These are phyloP conservation scores for Struthidea cinerea DNA, from an alignment of 2,113 vertebrate species.

Conservation along the genomic window DNA sequence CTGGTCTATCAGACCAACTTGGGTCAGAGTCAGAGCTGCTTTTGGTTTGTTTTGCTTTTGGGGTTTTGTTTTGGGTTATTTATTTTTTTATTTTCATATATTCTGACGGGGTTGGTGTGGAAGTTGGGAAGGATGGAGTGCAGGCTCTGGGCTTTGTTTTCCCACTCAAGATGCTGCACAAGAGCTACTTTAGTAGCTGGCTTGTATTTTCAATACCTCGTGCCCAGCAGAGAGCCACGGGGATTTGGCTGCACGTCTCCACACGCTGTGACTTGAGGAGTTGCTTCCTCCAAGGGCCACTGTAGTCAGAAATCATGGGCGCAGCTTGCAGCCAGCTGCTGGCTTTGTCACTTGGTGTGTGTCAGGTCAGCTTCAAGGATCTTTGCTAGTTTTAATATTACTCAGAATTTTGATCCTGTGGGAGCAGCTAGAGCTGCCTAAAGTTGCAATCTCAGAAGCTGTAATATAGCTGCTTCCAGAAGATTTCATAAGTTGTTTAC, in stretches of 20 bases:
- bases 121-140: not conserved
- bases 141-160: not conserved
- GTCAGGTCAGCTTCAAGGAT: not conserved
- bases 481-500: conserved; percentile 49
- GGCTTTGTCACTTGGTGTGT: not conserved
- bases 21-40: not conserved
- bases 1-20: not conserved
- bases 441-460: not conserved
- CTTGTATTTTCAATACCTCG: not conserved
- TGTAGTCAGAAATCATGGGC: not conserved
- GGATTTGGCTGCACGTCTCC: not conserved
- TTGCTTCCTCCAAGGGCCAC: not conserved
- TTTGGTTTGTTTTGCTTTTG: not conserved
- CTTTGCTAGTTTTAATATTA: not conserved
- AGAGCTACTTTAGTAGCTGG: not conserved
- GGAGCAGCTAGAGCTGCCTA: not conserved
- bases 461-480: conserved; percentile 14
- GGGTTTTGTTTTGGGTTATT: not conserved
- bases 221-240: not conserved
- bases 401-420: not conserved
- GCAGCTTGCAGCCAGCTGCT: not conserved
- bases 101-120: not conserved
- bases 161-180: not conserved
- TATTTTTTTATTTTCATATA: fast-evolving
- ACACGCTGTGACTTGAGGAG: not conserved